phyloP scores from a whole-genome alignment of 2,888 invertebrate species.

The Nemotelus nigrinus region DNA sequence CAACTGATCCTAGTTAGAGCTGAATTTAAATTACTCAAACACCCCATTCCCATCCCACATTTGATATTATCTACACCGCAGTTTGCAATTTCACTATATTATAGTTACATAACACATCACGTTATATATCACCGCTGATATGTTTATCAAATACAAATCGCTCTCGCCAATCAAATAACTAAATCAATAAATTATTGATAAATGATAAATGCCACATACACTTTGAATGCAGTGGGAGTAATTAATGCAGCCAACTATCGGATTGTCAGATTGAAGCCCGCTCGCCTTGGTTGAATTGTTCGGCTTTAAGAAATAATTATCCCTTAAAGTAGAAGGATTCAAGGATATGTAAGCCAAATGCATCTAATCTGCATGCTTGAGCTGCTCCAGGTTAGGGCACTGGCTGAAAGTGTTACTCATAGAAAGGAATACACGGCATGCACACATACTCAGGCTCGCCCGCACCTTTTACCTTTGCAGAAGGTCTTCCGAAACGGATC shows the following conservation, averaged over 20 bases:
- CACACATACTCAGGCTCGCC: slow-evolving; percentile 3
- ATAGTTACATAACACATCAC: too few species aligned
- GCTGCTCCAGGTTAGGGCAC: not conserved
- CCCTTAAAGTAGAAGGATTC: slow-evolving; percentile 34
- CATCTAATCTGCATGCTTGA: slow-evolving; percentile 22
- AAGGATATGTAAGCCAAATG: slow-evolving; percentile 38
- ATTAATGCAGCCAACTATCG: slow-evolving; percentile 17
- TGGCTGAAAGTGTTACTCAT: slow-evolving; percentile 23
- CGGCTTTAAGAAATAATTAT: slow-evolving; percentile 40
- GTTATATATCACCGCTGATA: slow-evolving; percentile 29
- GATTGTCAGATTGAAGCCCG: not conserved
- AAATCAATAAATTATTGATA: slow-evolving; percentile 40
- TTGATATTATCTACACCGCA: slow-evolving; percentile 6
- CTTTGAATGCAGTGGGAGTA: slow-evolving; percentile 36
- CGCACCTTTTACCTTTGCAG: slow-evolving; percentile 35
- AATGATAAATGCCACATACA: slow-evolving; percentile 39
- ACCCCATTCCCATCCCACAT: not conserved
- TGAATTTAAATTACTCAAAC: too few species aligned
- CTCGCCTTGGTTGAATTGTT: not conserved
- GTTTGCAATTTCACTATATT: not conserved
- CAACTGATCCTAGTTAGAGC: too few species aligned
- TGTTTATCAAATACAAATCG: slow-evolving; percentile 39
- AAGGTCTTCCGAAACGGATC: slow-evolving; percentile 43
- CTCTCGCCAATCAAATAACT: slow-evolving; percentile 41
- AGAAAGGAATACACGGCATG: not conserved